These are phyloP conservation scores for Epinephelus coioides DNA, from an alignment of 2,797 vertebrate genomes.

Conservation along the genomic window DNA sequence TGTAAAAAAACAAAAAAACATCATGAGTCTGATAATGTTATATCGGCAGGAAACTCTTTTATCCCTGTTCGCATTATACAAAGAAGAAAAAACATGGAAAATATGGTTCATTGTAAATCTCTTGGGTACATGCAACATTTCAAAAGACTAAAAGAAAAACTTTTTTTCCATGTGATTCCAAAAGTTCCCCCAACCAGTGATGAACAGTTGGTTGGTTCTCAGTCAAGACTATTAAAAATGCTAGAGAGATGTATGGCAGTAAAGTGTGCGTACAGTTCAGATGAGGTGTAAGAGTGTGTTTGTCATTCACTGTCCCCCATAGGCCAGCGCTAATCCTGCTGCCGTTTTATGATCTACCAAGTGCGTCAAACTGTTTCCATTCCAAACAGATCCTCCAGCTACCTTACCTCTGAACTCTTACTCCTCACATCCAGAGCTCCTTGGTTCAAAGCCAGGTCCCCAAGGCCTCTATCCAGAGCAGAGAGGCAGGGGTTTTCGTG, in stretches of 20 bases:
- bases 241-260: slow-evolving; percentile 8
- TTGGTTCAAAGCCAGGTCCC: slow-evolving; percentile 43
- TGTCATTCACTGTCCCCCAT: slow-evolving; percentile 60
- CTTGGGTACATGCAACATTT: not conserved
- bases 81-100: not conserved
- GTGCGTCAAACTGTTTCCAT: slow-evolving; percentile 80
- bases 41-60: no score
- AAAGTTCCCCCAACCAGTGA: not conserved
- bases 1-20: not conserved
- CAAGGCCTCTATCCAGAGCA: slow-evolving; percentile 21
- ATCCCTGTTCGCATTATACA: not conserved
- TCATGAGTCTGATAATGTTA: not conserved
- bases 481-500: slow-evolving; percentile 15
- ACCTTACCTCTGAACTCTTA: slow-evolving; percentile 35
- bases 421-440: slow-evolving; percentile 45
- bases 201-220: slow-evolving; percentile 7
- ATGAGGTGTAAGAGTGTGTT: slow-evolving; percentile 32
- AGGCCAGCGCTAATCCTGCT: slow-evolving; percentile 63
- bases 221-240: slow-evolving; percentile 9
- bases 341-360: slow-evolving; percentile 71
- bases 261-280: slow-evolving; percentile 23
- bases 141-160: not conserved
- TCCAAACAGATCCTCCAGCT: slow-evolving; percentile 58
- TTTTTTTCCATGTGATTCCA: not conserved
- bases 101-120: not conserved